Evolutionary conservation across 2,797 vertebrate genomes (phyloP).

Genomic region (Melanotaenia boesemani): DNA sequence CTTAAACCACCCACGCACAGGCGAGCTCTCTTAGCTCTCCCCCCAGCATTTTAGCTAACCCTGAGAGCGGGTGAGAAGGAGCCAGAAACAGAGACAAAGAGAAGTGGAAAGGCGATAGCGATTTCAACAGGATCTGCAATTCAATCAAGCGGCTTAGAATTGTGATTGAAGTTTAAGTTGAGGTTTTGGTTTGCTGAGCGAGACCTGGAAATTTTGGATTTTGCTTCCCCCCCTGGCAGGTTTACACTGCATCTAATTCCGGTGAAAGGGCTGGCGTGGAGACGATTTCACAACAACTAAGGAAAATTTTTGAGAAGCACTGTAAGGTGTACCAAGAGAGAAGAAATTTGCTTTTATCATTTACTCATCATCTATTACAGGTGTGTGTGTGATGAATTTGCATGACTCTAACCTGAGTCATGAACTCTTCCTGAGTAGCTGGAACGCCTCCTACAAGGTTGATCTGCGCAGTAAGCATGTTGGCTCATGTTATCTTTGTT

Average conservation of each 20-base stretch:
- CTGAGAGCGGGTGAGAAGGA: constrained; percentile 57
- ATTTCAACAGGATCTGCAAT: constrained; percentile 60
- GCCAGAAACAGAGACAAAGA: constrained; percentile 50
- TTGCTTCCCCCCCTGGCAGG: constrained; percentile 33
- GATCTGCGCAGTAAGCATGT: constrained; percentile 50
- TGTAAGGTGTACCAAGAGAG: constrained; percentile 24
- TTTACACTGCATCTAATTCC: constrained; percentile 39
- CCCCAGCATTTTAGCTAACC: constrained; percentile 63
- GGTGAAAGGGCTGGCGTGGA: constrained; percentile 56
- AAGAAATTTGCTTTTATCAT: constrained; percentile 28
- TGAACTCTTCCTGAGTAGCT: constrained; percentile 45
- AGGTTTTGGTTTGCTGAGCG: constrained; percentile 13
- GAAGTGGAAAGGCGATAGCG: constrained; percentile 50
- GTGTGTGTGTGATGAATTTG: constrained; percentile 54
- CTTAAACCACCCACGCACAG: constrained; percentile 72
- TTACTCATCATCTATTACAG: constrained; percentile 67
- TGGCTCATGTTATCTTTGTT: constrained; percentile 61
- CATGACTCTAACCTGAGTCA: constrained; percentile 64
- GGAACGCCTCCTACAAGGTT: constrained; percentile 48
- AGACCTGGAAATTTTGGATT: constrained; percentile 39
- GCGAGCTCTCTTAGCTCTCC: constrained; percentile 63
- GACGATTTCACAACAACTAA: constrained; percentile 68
- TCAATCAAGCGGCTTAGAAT: constrained; percentile 44
- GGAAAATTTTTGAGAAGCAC: constrained; percentile 49
- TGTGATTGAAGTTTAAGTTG: constrained; percentile 52